Percentiles rank a stretch among this genome's conserved stretches.
phyloP scores from a whole-genome alignment of 2,797 vertebrate genomes.

The Melanotaenia pygmaea region DNA sequence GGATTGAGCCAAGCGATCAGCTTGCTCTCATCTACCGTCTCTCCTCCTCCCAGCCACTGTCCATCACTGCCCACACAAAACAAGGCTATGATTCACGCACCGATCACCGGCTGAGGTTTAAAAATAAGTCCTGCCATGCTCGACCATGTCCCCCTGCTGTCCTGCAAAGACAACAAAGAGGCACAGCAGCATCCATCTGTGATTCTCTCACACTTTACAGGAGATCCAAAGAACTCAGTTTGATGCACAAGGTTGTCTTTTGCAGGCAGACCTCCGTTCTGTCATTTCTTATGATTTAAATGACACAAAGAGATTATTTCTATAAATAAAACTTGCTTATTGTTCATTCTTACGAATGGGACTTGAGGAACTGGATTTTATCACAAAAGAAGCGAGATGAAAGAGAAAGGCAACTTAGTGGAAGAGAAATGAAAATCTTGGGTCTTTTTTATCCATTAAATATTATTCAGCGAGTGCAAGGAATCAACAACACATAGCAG shows the following conservation, averaged over 20 bases:
- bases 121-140: conserved; percentile 54
- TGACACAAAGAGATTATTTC: neutral
- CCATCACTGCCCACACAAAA: conserved; percentile 50
- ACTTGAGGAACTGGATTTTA: neutral
- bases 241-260: neutral
- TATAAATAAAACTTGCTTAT: neutral
- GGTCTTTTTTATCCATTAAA: neutral
- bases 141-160: conserved; percentile 39
- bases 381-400: neutral
- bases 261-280: neutral
- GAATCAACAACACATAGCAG: too few relatives aligned
- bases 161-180: conserved; percentile 44
- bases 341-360: neutral
- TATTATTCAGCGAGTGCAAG: too few relatives aligned
- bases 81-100: conserved; percentile 60
- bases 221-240: conserved; percentile 14
- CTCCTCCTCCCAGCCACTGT: conserved; percentile 17
- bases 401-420: neutral
- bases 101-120: conserved; percentile 50
- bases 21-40: conserved; percentile 55
- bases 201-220: conserved; percentile 20
- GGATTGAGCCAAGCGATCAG: conserved; percentile 53
- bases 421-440: neutral
- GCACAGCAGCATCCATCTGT: conserved; percentile 10
- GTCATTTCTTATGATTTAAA: neutral